Percentiles rank a stretch among this genome's conserved stretches.
Evolutionary conservation across 2,113 vertebrate genomes (phyloP).

Genomic region (Lepus europaeus): DNA sequence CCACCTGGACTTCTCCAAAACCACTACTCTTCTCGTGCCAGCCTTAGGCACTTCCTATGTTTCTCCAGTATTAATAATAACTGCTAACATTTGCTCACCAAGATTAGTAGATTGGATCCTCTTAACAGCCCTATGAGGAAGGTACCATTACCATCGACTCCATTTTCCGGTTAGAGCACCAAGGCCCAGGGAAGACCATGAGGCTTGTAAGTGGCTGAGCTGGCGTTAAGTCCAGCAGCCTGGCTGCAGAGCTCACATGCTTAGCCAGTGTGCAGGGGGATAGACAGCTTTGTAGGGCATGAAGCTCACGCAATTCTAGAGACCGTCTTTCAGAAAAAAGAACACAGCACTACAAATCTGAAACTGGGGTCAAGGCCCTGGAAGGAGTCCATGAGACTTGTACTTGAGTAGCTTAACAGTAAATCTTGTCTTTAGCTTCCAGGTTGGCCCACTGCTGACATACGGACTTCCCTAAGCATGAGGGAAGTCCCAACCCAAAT

Average conservation of each 20-base stretch:
- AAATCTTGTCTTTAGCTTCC: conserved; percentile 34
- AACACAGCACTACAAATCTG: neutral
- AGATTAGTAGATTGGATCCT: neutral
- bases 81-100: neutral
- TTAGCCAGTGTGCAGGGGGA: neutral
- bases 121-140: neutral
- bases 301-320: neutral
- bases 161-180: neutral
- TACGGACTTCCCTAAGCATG: too few relatives aligned
- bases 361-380: neutral
- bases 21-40: neutral
- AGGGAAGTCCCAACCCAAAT: neutral
- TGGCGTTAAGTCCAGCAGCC: neutral
- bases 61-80: neutral
- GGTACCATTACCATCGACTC: neutral
- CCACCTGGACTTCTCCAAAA: neutral
- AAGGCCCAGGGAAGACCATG: neutral
- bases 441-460: neutral
- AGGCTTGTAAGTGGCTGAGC: neutral
- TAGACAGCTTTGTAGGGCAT: neutral
- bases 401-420: neutral
- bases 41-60: neutral
- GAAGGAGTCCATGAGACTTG: neutral
- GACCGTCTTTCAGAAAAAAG: neutral
- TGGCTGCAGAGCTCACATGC: neutral